Evolutionary conservation across 2,888 invertebrate species (phyloP).

Genomic region (Galeopsomyia nigrocyanea): DNA sequence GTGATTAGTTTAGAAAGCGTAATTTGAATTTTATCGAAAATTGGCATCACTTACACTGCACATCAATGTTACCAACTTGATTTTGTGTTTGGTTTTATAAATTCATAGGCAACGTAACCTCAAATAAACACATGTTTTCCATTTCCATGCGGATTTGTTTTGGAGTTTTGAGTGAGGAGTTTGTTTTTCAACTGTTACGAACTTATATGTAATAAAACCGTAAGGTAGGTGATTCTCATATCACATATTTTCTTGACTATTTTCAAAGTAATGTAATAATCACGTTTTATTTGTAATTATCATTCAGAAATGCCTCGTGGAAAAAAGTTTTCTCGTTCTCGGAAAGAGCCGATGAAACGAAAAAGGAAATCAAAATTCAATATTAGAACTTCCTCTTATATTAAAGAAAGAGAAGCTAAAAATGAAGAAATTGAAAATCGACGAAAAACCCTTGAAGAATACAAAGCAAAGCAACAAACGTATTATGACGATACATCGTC

Average conservation of each 20-base stretch:
- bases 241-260: neutral
- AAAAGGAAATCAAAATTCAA: slow-evolving; percentile 63
- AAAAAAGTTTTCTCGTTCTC: slow-evolving; percentile 37
- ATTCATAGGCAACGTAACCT: slow-evolving; percentile 22
- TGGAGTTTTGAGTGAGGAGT: neutral
- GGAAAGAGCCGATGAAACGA: slow-evolving; percentile 51
- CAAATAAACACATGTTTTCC: slow-evolving; percentile 11
- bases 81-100: neutral
- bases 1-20: too few species aligned
- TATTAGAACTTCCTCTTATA: slow-evolving; percentile 58
- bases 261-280: neutral
- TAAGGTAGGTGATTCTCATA: slow-evolving; percentile 2
- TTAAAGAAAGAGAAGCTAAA: slow-evolving; percentile 61
- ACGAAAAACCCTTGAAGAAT: slow-evolving; percentile 67
- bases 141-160: slow-evolving; percentile 32
- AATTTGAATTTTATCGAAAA: too few species aligned
- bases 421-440: slow-evolving; percentile 63
- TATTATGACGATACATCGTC: slow-evolving; percentile 68
- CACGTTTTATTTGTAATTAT: neutral
- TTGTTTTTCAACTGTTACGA: neutral
- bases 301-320: slow-evolving; percentile 35
- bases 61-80: slow-evolving; percentile 15
- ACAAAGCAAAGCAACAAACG: slow-evolving; percentile 68
- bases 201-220: slow-evolving; percentile 8
- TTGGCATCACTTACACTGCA: neutral